Base-by-base conservation (phyloP, 1,140 invertebrate species). In the Zaprionus tsacasi region DNA sequence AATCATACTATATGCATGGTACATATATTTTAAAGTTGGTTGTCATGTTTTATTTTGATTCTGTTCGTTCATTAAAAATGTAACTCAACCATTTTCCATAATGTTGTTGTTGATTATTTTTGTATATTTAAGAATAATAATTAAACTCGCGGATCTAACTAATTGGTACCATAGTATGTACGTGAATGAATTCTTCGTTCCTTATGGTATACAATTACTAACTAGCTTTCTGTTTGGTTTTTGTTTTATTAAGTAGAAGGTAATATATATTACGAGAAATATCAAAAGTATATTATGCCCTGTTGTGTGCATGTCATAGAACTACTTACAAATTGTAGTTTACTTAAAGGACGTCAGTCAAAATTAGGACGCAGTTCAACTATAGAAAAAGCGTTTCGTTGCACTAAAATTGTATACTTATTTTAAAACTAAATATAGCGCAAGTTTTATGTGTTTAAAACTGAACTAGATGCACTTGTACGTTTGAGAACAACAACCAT, bases 331-430 rank as follows among this genome's bases (percentile, higher is more conserved):
- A 70, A 43, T 58, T 45, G 25, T 75, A 56, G 67, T 52, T 69
- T 71, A 57, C 82, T 87, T 83, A 88, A 72, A 83, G 64, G 72
- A 88, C 73, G 74, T 87, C 82, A 87, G 83, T 87, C 80, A 72
- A 87, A 82, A 87, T 88, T 60, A 87, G 85, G 80, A 87, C 80
- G 80, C 76, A 54, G 69, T 87, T 71, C 52, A 87, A 87, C 48
- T 56, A 55, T 74, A 65, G 54, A 66, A 74, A 71, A 88, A 87
- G 83, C 77, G 85, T 88, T 88, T 88, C 83, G 85, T 87, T 87
- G 80, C 80, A 78, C 70, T 82, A 70, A 71, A 27, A 64, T 57
- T 75, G 45, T 58, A 45, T 17, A 63, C 36, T 11, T 48, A 71
- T 71, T 66, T 79, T 66, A 69, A 74, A 48, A 70, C 70, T 87